Percentiles rank a stretch among this genome's conserved stretches.
phyloP scores from a whole-genome alignment of 2,113 vertebrate genomes.

The Alosa alosa region DNA sequence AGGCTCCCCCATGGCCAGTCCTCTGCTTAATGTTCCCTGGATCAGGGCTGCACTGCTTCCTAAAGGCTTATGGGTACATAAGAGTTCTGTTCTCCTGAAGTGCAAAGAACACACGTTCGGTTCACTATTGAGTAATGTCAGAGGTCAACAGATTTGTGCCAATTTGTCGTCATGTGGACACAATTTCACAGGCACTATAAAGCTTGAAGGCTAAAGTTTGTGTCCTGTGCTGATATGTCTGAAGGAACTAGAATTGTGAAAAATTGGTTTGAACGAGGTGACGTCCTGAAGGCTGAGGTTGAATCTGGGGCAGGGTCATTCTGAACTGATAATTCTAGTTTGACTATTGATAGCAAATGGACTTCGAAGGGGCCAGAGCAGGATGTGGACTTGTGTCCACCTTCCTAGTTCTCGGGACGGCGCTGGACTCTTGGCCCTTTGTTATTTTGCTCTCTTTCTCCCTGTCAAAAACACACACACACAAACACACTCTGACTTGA shows the following conservation, averaged over 20 bases:
- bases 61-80: not conserved
- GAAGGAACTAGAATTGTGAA: not conserved
- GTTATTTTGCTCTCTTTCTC: not conserved
- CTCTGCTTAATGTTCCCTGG: not conserved
- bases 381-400: not conserved
- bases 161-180: not conserved
- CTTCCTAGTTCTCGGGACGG: not conserved
- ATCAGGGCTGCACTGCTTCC: not conserved
- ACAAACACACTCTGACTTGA: not conserved
- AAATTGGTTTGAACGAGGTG: not conserved
- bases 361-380: not conserved
- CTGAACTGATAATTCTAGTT: not conserved
- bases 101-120: not conserved
- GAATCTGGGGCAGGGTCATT: not conserved
- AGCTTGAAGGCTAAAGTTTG: not conserved
- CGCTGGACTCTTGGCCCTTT: slow-evolving; percentile 38
- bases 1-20: not conserved
- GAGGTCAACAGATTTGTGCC: not conserved
- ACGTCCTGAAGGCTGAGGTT: not conserved
- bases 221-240: not conserved
- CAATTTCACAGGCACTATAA: not conserved
- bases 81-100: not conserved
- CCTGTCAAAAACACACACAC: not conserved
- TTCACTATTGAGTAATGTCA: not conserved
- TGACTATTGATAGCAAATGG: not conserved